Base-by-base conservation (phyloP, 2,113 vertebrate species). In the Sturnus vulgaris region DNA sequence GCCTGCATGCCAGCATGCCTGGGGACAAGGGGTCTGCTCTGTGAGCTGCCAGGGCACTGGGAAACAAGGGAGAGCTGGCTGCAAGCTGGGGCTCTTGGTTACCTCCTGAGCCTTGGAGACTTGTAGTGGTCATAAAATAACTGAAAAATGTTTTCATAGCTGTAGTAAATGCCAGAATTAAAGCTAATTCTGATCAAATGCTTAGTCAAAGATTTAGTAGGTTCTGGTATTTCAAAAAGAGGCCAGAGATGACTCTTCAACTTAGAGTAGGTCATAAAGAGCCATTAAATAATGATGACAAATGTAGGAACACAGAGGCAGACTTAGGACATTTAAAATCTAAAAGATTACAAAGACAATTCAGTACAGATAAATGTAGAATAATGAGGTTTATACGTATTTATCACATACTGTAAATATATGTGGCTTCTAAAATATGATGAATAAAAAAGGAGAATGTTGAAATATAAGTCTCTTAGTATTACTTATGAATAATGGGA, bases 401-500 rank as follows among this genome's bases (percentile, higher is more conserved):
- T 97, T 97, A 97, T 97, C 94, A 76, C 83, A 91, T 87, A 90
- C 60, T 40, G 3, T 96, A 97, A 97, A 90, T 95, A 92, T 42
- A 39, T 82, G 53, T 94, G 78, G 65, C 93, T 97, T 97, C 90
- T 98, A 96, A 98, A 97, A 97, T 95, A 97, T 25, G 65, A 95
- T 11, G 4, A 93, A 92, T 95, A 93, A 96, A 95, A 96, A 96
- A 88, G 47, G 70, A 95, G 24, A 50, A 66, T 91, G 88, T 92
- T 95, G 89, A 96, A 97, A 97, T 94, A 90, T 97, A 97, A 90
- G 90, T 95, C 83, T 86, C 55, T 90, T 83, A 86, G 70, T 93
- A 96, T 97, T 97, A 96, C 97, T 97, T 97, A 97, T 97, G 96
- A 97, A 91, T 96, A 96, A 96, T 86, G 88, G 96, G 90, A 91